Conservation (phyloP, 2,797 vertebrate species). For the Megalops cyprinoides region DNA sequence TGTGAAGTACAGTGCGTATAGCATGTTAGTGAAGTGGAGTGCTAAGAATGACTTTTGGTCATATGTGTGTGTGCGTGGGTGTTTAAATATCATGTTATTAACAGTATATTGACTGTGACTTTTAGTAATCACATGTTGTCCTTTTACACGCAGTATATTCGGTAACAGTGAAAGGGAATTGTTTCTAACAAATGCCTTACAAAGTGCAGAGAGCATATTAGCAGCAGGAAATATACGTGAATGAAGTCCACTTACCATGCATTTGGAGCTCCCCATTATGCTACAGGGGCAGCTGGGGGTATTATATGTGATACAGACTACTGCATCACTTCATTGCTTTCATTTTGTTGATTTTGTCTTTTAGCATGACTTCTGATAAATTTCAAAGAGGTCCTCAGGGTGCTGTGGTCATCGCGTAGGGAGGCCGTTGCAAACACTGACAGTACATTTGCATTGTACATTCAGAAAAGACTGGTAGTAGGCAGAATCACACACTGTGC, state of each 20-base stretch:
- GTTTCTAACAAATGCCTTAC: neutral
- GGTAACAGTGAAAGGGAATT: neutral
- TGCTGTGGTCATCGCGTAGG: slow-evolving; percentile 54
- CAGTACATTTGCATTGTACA: slow-evolving; percentile 7
- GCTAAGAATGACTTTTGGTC: neutral
- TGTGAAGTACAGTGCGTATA: neutral
- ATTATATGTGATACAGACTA: slow-evolving; percentile 18
- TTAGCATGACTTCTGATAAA: no score
- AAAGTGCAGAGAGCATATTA: neutral
- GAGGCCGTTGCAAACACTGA: slow-evolving; percentile 42
- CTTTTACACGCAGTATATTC: neutral
- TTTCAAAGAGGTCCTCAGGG: slow-evolving; percentile 63
- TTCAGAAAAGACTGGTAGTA: neutral
- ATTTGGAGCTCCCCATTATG: neutral
- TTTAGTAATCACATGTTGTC: neutral
- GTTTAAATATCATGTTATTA: neutral
- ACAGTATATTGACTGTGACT: no score
- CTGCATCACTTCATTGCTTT: slow-evolving; percentile 63
- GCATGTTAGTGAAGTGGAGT: neutral
- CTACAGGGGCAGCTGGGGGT: neutral
- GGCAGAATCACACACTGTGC: neutral
- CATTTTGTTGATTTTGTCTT: slow-evolving; percentile 69
- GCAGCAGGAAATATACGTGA: slow-evolving; percentile 51
- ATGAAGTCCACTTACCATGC: slow-evolving; percentile 48
- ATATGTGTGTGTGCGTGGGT: neutral